Conservation (phyloP, 2,888 invertebrate genomes). For the Noctua fimbriata region DNA sequence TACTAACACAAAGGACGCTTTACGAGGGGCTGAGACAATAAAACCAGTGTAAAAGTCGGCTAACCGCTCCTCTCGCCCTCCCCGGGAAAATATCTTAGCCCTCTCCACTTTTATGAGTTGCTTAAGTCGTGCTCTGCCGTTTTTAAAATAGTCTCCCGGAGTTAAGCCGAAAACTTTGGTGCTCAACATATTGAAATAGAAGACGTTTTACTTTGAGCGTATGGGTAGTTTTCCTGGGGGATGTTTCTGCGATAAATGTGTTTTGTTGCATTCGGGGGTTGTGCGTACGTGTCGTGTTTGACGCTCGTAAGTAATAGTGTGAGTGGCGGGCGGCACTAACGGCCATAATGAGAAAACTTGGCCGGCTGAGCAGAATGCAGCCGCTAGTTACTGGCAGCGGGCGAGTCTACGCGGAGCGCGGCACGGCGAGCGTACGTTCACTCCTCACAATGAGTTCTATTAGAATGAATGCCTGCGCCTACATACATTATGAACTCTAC, state of each 20-base stretch:
- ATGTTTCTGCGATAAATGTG: slow-evolving; percentile 59
- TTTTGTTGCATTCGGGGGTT: slow-evolving; percentile 65
- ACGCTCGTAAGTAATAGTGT: slow-evolving; percentile 79
- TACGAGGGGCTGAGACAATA: slow-evolving; percentile 86
- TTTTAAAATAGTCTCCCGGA: slow-evolving; percentile 80
- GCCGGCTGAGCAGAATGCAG: slow-evolving; percentile 76
- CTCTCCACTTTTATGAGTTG: slow-evolving; percentile 84
- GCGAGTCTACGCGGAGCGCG: slow-evolving; percentile 70
- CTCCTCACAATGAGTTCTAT: slow-evolving; percentile 57
- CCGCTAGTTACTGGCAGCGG: slow-evolving; percentile 64
- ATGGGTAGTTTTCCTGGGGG: slow-evolving; percentile 37
- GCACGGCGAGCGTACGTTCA: slow-evolving; percentile 72
- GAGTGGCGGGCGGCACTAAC: slow-evolving; percentile 80
- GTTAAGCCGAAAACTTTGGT: slow-evolving; percentile 75
- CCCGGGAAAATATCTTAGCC: slow-evolving; percentile 79
- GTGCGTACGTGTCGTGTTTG: slow-evolving; percentile 80
- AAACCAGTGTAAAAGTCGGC: slow-evolving; percentile 88
- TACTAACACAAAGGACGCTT: slow-evolving; percentile 85
- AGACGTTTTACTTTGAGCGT: slow-evolving; percentile 64
- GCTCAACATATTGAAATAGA: slow-evolving; percentile 78
- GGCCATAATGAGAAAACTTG: slow-evolving; percentile 89
- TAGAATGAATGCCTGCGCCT: slow-evolving; percentile 50
- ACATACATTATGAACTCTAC: slow-evolving; percentile 40
- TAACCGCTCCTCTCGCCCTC: slow-evolving; percentile 82
- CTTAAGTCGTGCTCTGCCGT: slow-evolving; percentile 80